Evolutionary conservation across 2,113 vertebrate species (phyloP).

Genomic region (Cyphomyrus plagiostoma): DNA sequence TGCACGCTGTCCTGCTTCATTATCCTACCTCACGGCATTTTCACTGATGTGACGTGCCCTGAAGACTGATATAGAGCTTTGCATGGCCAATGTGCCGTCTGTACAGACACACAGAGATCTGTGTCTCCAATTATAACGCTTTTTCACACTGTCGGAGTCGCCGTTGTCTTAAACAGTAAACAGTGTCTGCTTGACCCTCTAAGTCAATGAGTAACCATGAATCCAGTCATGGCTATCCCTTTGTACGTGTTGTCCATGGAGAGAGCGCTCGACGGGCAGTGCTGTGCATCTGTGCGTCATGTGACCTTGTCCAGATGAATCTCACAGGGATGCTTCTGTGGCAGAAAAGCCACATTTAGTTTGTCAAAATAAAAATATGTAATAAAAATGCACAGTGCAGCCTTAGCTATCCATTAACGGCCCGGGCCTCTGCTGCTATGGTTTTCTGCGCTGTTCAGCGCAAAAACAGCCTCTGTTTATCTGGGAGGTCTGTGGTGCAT

Average conservation of each 20-base stretch:
- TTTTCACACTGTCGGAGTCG: not conserved
- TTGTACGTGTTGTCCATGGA: not conserved
- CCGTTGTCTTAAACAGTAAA: not conserved
- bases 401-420: not conserved
- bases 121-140: not conserved
- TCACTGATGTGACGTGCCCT: not conserved
- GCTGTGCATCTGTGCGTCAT: not conserved
- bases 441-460: not conserved
- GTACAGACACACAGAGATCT: not conserved
- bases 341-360: not conserved
- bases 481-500: not conserved
- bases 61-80: not conserved
- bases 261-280: not conserved
- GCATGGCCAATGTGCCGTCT: not conserved
- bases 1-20: not conserved
- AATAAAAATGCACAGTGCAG: constrained; percentile 3
- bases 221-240: not conserved
- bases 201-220: not conserved
- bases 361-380: not conserved
- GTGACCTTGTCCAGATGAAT: not conserved
- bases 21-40: not conserved
- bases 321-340: not conserved
- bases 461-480: not conserved
- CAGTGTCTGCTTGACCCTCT: not conserved
- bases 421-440: not conserved